These are phyloP conservation scores for Apoda limacodes DNA, from an alignment of 2,888 invertebrate species.

Conservation along the genomic window DNA sequence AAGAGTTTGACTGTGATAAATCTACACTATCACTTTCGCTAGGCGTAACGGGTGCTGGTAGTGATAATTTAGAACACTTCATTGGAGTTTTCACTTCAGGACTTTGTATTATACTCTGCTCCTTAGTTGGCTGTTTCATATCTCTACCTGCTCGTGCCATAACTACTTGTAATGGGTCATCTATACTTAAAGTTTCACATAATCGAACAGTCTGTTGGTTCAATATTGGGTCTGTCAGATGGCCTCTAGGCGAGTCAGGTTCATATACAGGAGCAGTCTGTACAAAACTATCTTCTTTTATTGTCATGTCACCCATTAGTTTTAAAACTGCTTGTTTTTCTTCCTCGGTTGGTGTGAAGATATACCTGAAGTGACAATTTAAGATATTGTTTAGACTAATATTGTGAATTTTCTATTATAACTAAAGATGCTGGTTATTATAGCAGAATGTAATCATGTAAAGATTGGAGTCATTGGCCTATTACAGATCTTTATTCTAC, in stretches of 20 bases:
- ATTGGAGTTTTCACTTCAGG: slow-evolving; percentile 29
- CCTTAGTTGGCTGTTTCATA: slow-evolving; percentile 31
- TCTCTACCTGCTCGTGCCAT: slow-evolving; percentile 60
- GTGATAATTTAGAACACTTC: slow-evolving; percentile 38
- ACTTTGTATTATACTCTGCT: slow-evolving; percentile 11
- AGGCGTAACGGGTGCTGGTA: slow-evolving; percentile 53
- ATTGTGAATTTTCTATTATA: no score
- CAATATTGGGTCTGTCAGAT: slow-evolving; percentile 62
- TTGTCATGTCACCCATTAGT: slow-evolving; percentile 74
- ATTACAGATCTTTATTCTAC: no score
- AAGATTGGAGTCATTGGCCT: no score
- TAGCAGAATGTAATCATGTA: no score
- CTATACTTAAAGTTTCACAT: slow-evolving; percentile 78
- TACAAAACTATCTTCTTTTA: slow-evolving; percentile 82
- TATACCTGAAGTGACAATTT: slow-evolving; percentile 63
- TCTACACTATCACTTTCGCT: slow-evolving; percentile 23
- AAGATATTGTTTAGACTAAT: not conserved
- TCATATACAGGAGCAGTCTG: slow-evolving; percentile 77
- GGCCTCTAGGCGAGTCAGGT: slow-evolving; percentile 36
- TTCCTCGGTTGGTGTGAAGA: slow-evolving; percentile 79
- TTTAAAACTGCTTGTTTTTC: slow-evolving; percentile 75
- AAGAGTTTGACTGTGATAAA: slow-evolving; percentile 19
- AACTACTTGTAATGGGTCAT: slow-evolving; percentile 82
- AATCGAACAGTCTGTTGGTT: slow-evolving; percentile 79
- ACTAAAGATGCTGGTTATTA: no score